These are phyloP conservation scores for Dicycla oo DNA, from an alignment of 2,888 invertebrate species.

Conservation along the genomic window DNA sequence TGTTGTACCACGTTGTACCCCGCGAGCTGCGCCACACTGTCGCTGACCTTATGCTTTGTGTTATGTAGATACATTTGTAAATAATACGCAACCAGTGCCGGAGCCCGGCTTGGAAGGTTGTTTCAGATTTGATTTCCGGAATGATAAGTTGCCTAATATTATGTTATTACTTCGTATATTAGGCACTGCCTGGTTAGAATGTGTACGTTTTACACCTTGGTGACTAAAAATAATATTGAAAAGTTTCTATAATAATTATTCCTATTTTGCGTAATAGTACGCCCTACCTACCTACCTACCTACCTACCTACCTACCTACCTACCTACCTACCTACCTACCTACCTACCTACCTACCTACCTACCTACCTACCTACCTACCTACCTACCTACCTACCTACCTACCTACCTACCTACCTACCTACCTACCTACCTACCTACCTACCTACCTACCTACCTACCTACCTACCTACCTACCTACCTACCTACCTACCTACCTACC, in stretches of 20 bases:
- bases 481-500: too few relatives aligned
- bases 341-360: too few relatives aligned
- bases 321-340: too few relatives aligned
- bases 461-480: too few relatives aligned
- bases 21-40: background rate
- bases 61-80: slow-evolving; percentile 39
- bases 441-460: too few relatives aligned
- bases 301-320: too few relatives aligned
- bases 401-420: too few relatives aligned
- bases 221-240: background rate
- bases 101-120: background rate
- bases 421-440: too few relatives aligned
- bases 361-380: too few relatives aligned
- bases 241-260: background rate
- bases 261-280: background rate
- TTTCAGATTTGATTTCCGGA: slow-evolving; percentile 33
- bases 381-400: too few relatives aligned
- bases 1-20: background rate
- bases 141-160: slow-evolving; percentile 1
- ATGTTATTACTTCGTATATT: background rate
- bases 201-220: background rate
- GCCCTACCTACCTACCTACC: too few relatives aligned
- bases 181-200: background rate
- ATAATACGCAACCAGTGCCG: slow-evolving; percentile 25
- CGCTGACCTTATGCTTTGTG: slow-evolving; percentile 6